Conservation (phyloP, 2,113 vertebrate species). For the Cyphomyrus plagiostoma region DNA sequence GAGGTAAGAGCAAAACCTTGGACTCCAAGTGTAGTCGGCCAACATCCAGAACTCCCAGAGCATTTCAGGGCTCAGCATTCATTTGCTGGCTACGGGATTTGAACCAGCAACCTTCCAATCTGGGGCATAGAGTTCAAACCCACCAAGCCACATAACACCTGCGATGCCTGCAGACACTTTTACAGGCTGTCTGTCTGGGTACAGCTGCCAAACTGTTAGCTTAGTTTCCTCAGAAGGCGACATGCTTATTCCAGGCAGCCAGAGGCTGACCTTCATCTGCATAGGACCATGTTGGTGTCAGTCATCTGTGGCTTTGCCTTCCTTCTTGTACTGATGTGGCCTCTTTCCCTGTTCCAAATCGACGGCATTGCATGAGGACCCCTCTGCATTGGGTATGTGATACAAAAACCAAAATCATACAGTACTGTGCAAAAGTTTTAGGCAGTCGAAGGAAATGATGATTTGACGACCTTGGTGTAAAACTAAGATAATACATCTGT, state of each 20-base stretch:
- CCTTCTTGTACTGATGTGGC: not conserved
- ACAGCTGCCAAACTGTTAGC: not conserved
- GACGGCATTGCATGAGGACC: not conserved
- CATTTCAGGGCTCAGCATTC: not conserved
- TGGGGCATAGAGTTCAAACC: not conserved
- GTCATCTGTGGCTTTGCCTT: not conserved
- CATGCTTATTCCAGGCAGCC: not conserved
- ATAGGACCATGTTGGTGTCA: not conserved
- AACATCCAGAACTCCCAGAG: not conserved
- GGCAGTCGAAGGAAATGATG: not conserved
- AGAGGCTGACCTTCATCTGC: not conserved
- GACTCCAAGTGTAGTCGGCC: not conserved
- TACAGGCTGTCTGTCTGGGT: not conserved
- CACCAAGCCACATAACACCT: not conserved
- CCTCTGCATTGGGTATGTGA: not conserved
- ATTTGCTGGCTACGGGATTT: not conserved
- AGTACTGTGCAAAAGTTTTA: not conserved
- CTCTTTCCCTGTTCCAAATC: not conserved
- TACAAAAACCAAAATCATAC: not conserved
- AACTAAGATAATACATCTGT: not conserved
- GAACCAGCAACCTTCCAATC: not conserved
- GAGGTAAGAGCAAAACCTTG: not conserved
- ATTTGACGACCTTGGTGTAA: not conserved
- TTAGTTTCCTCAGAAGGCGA: not conserved
- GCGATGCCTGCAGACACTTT: not conserved